Percentiles rank a stretch among this genome's conserved stretches.
Conservation (phyloP, 1,140 invertebrate species). For the Drosophila persimilis region DNA sequence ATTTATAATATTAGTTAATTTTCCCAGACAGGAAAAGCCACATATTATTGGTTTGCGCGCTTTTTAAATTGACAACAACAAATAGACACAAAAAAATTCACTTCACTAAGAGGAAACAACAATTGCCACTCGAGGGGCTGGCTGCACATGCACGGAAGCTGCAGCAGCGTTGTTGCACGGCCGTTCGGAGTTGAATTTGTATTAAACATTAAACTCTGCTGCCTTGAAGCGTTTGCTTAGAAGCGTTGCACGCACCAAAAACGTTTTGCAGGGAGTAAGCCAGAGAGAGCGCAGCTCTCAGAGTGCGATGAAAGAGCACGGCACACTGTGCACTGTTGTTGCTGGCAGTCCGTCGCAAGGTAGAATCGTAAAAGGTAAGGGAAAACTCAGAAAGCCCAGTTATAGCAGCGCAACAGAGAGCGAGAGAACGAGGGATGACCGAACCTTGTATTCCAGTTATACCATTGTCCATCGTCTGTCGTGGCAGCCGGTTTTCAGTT, state of each 20-base stretch:
- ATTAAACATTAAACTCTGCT: conserved; percentile 52
- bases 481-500: conserved; percentile 74
- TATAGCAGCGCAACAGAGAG: conserved; percentile 17
- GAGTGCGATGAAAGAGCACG: conserved; percentile 3
- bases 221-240: conserved; percentile 43
- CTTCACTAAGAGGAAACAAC: no score
- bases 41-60: neutral
- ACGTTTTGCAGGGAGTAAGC: conserved; percentile 8
- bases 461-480: conserved; percentile 3
- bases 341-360: conserved; percentile 1
- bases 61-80: conserved; percentile 37
- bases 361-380: conserved; percentile 9
- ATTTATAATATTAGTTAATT: no score
- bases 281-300: conserved; percentile 15
- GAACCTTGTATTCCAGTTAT: no score
- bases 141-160: conserved; percentile 49
- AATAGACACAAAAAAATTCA: conserved; percentile 6
- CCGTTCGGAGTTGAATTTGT: conserved; percentile 52
- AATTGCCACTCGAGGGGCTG: conserved; percentile 2
- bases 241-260: conserved; percentile 26
- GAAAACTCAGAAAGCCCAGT: conserved; percentile 5
- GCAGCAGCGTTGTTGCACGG: conserved; percentile 61
- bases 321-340: conserved; percentile 39
- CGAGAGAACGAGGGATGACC: no score
- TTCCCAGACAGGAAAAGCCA: no score